These are phyloP conservation scores for Ageneiosus marmoratus DNA, from an alignment of 2,113 vertebrate species.

Conservation along the genomic window DNA sequence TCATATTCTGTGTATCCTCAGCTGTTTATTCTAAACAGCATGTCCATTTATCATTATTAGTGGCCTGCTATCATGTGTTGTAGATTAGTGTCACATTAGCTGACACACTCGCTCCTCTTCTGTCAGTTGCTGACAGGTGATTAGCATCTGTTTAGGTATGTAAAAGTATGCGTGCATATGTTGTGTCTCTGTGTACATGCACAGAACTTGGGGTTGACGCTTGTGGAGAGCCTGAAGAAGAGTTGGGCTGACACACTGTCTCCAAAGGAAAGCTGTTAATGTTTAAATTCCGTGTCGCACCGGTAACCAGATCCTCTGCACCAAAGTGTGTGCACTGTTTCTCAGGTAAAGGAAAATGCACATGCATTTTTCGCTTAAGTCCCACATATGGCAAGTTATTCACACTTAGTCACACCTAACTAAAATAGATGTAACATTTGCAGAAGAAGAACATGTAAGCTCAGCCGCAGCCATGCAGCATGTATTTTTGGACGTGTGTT, in stretches of 20 bases:
- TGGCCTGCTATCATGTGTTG: slow-evolving; percentile 9
- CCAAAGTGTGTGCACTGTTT: slow-evolving; percentile 11
- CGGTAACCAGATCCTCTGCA: slow-evolving; percentile 40
- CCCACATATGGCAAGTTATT: not conserved
- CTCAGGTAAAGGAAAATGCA: not conserved
- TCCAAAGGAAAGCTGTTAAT: slow-evolving; percentile 74
- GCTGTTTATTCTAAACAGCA: not conserved
- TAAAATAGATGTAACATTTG: not conserved
- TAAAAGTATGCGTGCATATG: slow-evolving; percentile 49
- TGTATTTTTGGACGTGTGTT: not conserved
- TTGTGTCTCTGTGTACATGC: slow-evolving; percentile 66
- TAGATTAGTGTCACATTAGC: slow-evolving; percentile 5
- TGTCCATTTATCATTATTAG: not conserved
- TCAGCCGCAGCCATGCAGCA: not conserved
- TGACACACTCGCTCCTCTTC: slow-evolving; percentile 27
- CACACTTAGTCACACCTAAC: not conserved
- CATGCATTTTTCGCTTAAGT: not conserved
- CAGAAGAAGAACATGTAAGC: not conserved
- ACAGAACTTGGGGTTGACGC: slow-evolving; percentile 66
- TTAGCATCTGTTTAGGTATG: slow-evolving; percentile 66
- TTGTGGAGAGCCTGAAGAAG: slow-evolving; percentile 67
- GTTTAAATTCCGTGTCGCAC: slow-evolving; percentile 73
- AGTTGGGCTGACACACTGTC: slow-evolving; percentile 71
- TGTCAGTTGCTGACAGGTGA: slow-evolving; percentile 53
- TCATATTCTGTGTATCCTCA: not conserved